These are phyloP conservation scores for Hydrophis major DNA, from an alignment of 2,797 vertebrate species.

Conservation along the genomic window DNA sequence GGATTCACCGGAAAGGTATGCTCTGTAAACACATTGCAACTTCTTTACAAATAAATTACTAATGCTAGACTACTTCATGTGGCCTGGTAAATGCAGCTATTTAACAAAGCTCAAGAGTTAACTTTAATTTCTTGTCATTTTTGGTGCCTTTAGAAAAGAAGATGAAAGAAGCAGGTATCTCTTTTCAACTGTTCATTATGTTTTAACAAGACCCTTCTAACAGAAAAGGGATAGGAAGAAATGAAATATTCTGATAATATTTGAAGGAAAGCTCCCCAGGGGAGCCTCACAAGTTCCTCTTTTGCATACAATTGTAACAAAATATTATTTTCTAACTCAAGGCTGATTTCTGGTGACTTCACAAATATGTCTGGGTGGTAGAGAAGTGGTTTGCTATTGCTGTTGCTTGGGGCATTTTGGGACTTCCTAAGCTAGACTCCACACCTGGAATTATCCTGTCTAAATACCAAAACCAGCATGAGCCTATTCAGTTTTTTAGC, in stretches of 20 bases:
- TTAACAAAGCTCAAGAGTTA: not conserved
- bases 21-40: conserved; percentile 50
- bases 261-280: not conserved
- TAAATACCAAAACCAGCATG: not conserved
- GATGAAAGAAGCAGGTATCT: not conserved
- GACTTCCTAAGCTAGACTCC: not conserved
- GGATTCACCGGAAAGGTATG: conserved; percentile 45
- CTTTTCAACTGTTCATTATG: not conserved
- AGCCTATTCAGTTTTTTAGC: not conserved
- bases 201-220: not conserved
- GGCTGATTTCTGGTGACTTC: not conserved
- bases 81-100: not conserved
- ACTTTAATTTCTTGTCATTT: not conserved
- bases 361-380: not conserved
- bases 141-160: not conserved
- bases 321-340: not conserved
- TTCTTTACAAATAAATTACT: conserved; percentile 33
- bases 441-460: not conserved
- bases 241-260: not conserved
- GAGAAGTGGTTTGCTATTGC: not conserved
- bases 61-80: not conserved
- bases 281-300: not conserved
- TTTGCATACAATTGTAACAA: not conserved
- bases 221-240: not conserved
- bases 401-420: not conserved